These are phyloP conservation scores for Myrmecophaga tridactyla DNA, from an alignment of 2,113 vertebrate genomes.

Conservation along the genomic window DNA sequence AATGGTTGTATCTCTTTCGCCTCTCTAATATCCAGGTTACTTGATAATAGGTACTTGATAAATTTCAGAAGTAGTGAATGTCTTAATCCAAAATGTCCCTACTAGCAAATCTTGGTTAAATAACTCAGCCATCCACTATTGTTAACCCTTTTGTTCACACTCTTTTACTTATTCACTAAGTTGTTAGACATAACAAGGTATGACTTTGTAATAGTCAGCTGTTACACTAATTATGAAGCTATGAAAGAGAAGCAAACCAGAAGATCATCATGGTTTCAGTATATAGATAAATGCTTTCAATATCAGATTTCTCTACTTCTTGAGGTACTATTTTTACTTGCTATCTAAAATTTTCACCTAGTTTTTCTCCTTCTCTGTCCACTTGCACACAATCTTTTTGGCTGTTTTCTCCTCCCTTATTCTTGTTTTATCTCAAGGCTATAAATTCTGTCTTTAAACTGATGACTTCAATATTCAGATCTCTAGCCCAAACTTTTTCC, in stretches of 20 bases:
- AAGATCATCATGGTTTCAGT: neutral
- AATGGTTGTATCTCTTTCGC: neutral
- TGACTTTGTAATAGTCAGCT: neutral
- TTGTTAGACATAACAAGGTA: neutral
- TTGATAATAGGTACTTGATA: neutral
- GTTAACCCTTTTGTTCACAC: neutral
- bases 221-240: neutral
- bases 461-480: neutral
- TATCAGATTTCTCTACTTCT: neutral
- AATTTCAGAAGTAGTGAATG: neutral
- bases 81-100: neutral
- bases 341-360: neutral
- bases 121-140: neutral
- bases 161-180: neutral
- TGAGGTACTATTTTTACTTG: neutral
- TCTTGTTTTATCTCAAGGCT: neutral
- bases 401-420: neutral
- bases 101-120: neutral
- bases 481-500: neutral
- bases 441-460: neutral
- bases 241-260: neutral
- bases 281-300: neutral
- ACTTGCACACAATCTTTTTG: neutral
- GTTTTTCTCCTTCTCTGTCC: neutral
- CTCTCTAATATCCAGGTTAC: neutral